Conservation (phyloP, 2,888 invertebrate genomes). For the Latheticus oryzae region DNA sequence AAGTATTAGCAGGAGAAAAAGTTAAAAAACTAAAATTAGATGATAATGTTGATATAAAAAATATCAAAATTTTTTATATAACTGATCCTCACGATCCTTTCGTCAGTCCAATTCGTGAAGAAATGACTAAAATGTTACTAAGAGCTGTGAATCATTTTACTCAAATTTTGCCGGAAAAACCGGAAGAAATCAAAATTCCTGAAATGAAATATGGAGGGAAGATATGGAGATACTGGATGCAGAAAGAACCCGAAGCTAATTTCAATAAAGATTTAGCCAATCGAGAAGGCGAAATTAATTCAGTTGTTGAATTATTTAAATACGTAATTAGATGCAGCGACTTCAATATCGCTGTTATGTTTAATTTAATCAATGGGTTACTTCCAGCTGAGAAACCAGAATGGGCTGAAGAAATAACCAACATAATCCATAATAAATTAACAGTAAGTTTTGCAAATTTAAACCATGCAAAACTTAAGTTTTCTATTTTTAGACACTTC, state of each 20-base stretch:
- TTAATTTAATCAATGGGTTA: slow-evolving; percentile 74
- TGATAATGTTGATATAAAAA: slow-evolving; percentile 72
- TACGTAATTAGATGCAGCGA: slow-evolving; percentile 72
- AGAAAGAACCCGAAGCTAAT: slow-evolving; percentile 71
- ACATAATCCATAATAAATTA: slow-evolving; percentile 71
- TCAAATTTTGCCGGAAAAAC: slow-evolving; percentile 51
- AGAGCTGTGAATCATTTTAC: slow-evolving; percentile 64
- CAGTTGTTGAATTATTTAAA: slow-evolving; percentile 70
- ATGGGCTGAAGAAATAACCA: slow-evolving; percentile 74
- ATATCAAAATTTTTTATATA: slow-evolving; percentile 81
- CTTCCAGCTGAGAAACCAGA: slow-evolving; percentile 73
- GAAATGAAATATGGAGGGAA: slow-evolving; percentile 71
- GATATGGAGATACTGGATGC: slow-evolving; percentile 84
- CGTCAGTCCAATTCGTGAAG: slow-evolving; percentile 76
- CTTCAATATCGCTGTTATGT: slow-evolving; percentile 75
- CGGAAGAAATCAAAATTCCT: slow-evolving; percentile 57
- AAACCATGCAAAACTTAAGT: background rate
- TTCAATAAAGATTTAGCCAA: slow-evolving; percentile 76
- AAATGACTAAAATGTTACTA: slow-evolving; percentile 68
- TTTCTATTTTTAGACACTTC: slow-evolving; percentile 68
- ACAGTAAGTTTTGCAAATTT: slow-evolving; percentile 69
- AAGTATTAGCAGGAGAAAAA: slow-evolving; percentile 72
- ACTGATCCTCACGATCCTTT: slow-evolving; percentile 79
- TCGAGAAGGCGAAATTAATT: slow-evolving; percentile 69
- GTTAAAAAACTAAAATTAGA: slow-evolving; percentile 71